These are phyloP conservation scores for Drosophila paucipuncta DNA, from an alignment of 2,888 invertebrate genomes.

Conservation along the genomic window DNA sequence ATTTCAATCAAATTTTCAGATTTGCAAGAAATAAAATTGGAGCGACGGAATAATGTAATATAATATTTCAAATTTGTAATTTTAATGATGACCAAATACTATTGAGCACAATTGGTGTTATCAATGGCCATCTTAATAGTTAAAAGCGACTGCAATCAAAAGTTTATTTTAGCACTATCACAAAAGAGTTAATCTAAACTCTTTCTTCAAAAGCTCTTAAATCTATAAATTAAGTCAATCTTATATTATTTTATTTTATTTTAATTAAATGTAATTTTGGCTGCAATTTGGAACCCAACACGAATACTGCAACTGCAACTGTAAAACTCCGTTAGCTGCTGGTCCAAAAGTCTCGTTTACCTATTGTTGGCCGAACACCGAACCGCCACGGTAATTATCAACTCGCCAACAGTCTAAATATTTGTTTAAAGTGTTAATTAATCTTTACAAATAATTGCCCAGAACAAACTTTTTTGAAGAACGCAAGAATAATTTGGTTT, in stretches of 20 bases:
- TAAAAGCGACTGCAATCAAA: not conserved
- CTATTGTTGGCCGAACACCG: not conserved
- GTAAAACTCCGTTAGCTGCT: not conserved
- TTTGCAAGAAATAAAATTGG: not conserved
- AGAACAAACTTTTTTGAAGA: slow-evolving; percentile 75
- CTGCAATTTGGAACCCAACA: slow-evolving; percentile 8
- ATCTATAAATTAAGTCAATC: not conserved
- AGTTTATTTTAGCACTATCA: not conserved
- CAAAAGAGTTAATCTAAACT: too few relatives aligned
- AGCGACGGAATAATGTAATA: not conserved
- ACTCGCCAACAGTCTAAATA: slow-evolving; percentile 67
- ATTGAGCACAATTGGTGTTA: not conserved
- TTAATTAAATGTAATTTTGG: not conserved
- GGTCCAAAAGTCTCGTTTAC: slow-evolving; percentile 19
- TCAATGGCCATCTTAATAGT: not conserved
- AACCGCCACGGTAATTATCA: slow-evolving; percentile 68
- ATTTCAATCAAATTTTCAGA: not conserved
- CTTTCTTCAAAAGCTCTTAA: not conserved
- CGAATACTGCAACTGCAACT: not conserved
- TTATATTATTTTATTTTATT: not conserved
- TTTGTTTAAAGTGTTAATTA: slow-evolving; percentile 80
- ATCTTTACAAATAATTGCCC: slow-evolving; percentile 78
- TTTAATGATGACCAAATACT: not conserved
- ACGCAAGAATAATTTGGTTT: slow-evolving; percentile 80
- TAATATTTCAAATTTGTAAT: not conserved